Base-by-base conservation (phyloP, 2,797 vertebrate species). In the Allobates femoralis region DNA sequence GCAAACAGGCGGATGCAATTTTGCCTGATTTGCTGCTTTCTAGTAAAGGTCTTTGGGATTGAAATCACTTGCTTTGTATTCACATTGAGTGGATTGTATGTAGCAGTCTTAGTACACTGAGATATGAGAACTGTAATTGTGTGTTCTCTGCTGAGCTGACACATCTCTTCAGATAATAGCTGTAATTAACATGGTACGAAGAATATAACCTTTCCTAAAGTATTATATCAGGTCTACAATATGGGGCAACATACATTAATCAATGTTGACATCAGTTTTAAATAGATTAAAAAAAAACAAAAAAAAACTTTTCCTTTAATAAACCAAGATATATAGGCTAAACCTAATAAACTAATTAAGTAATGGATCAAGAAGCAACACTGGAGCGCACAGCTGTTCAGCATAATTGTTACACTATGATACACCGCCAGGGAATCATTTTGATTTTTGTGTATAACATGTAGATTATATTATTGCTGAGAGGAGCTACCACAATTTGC, bases 31-130 rank as follows among this genome's bases (percentile, higher is more conserved):
- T 11, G 11, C 5, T 6, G 7, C 7, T 46, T 1, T 46, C 41
- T 46, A 77, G 64, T 50, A 76, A 82, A 37, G 73, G 60, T 77
- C 50, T 69, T 32, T 46, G 23, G 50, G 60, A 78, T 66, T 83
- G 76, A 77, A 81, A 28, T 74, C 51, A 15, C 11, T 66, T 71
- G 41, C 46, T 81, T 86, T 83, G 79, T 69, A 62, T 87, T 71
- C 58, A 50, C 30, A 19, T 32, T 83, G 80, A 71, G 46, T 34
- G 83, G 74, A 83, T 78, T 60, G 79, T 87, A 79, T 87, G 86
- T 67, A 77, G 51, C 56, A 60, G 73, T 78, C 80, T 66, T 32
- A 51, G 18, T 55, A 41, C 14, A 11, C 32, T 32, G 73, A 77
- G 85, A 64, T 30, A 37, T 50, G 8, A n/a, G 67, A 32, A 69